These are phyloP conservation scores for Cyprinella venusta DNA, from an alignment of 2,797 vertebrate species.

Conservation along the genomic window DNA sequence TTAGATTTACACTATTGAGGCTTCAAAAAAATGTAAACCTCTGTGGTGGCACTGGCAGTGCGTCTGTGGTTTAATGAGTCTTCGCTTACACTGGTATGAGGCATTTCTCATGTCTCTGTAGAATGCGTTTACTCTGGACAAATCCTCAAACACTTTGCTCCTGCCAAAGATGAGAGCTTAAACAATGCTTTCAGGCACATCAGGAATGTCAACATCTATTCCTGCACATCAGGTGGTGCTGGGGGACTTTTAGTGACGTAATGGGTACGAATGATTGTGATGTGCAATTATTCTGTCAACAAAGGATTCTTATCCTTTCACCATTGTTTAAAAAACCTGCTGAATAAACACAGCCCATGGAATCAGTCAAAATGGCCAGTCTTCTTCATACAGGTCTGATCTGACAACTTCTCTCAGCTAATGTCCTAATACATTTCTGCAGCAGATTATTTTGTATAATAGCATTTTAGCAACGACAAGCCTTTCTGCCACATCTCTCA, in stretches of 20 bases:
- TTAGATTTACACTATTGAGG: conserved; percentile 20
- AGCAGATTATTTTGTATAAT: background rate
- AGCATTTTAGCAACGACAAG: conserved; percentile 1
- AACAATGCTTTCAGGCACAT: conserved; percentile 24
- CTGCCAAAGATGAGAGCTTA: background rate
- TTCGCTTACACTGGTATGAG: conserved; percentile 13
- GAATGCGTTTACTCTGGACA: conserved; percentile 22
- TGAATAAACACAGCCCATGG: background rate
- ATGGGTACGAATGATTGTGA: conserved; percentile 8
- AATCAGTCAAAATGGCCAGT: background rate
- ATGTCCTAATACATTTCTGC: conserved; percentile 5
- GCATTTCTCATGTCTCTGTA: conserved; percentile 22
- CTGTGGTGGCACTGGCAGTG: conserved; percentile 17
- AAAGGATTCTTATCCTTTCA: background rate
- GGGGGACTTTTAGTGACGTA: conserved; percentile 16
- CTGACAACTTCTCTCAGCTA: background rate
- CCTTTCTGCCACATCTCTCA: conserved; percentile 1
- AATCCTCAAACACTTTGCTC: conserved; percentile 7
- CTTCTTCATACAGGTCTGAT: background rate
- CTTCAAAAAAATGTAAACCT: conserved; percentile 26
- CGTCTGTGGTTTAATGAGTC: conserved; percentile 11
- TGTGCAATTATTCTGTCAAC: conserved; percentile 18
- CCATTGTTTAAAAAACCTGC: conserved; percentile 5
- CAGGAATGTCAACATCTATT: conserved; percentile 39
- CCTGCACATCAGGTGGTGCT: background rate